Base-by-base conservation (phyloP, 2,797 vertebrate species). In the Acrossocheilus wenchowensis region DNA sequence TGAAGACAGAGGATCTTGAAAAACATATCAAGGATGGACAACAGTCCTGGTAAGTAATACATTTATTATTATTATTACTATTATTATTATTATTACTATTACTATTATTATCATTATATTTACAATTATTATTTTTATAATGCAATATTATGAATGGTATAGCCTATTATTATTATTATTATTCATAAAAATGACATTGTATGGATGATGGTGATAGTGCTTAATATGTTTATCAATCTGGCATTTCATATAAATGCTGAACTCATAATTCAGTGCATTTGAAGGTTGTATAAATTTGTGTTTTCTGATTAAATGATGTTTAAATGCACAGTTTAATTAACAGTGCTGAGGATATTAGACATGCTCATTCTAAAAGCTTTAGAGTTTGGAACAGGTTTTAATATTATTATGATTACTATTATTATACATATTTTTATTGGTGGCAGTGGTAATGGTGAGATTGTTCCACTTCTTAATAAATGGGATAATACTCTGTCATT, bases 1-100 rank as follows among this genome's bases (percentile, higher is more conserved):
- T 48, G 41, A 83, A 83, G 74, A 75, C 75, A 89, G 74, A 80
- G 78, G 48, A 60, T 69, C 54, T 41, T 82, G 60, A 52, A 69
- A 81, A 84, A 83, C 88, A 82, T 92, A 87, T 78, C 88, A 87
- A 84, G 64, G 41, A 96, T 96, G 96, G 96, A 96, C 85, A 93
- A 92, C 94, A 95, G 94, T 78, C 93, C 95, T 6, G 94, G 94
- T 84, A 91, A 94, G 88, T 92, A 92, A 73, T 30, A 23, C 19
- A 69, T 78, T 19, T 43, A 36, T 83, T 9, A 85, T 90, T 79
- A 83, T 73, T 71, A 23, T 30, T 34, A 34, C 2, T 34, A n/a
- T 60, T 82, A 90, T 92, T 90, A 80, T 17, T 43, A 36, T 83
- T 9, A 85, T 90, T 34, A 34, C 2, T 34, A n/a, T 60, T 82